Percentiles rank a stretch among this genome's conserved stretches.
Evolutionary conservation across 2,113 vertebrate species (phyloP).

Genomic region (Calonectris borealis): DNA sequence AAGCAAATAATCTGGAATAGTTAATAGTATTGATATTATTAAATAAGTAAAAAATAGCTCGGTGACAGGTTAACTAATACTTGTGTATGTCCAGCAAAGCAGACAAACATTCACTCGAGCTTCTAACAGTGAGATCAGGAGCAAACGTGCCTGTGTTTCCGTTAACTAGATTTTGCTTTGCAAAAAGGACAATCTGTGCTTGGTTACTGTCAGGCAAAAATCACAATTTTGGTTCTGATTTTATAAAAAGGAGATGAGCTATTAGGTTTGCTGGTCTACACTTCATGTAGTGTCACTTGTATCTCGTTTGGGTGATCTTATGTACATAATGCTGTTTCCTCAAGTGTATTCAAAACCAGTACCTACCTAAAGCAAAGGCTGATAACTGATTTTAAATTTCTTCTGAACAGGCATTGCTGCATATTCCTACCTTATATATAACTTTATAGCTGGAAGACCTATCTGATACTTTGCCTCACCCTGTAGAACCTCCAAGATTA

Average conservation of each 20-base stretch:
- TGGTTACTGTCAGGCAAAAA: slow-evolving; percentile 56
- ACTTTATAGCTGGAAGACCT: background rate
- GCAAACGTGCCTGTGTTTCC: slow-evolving; percentile 16
- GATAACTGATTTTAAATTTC: background rate
- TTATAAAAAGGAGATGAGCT: slow-evolving; percentile 20
- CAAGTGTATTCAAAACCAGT: background rate
- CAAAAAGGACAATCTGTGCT: slow-evolving; percentile 31
- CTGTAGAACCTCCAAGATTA: background rate
- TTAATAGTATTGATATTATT: background rate
- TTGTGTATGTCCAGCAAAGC: background rate
- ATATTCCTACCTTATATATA: background rate
- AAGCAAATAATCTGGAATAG: background rate
- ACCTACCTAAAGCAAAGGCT: background rate
- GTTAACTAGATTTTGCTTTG: slow-evolving; percentile 29
- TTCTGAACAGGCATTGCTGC: background rate
- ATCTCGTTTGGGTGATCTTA: background rate
- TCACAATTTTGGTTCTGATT: slow-evolving; percentile 1
- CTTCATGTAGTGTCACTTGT: background rate
- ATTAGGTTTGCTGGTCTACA: background rate
- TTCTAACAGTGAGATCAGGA: background rate
- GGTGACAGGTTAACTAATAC: background rate
- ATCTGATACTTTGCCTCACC: background rate
- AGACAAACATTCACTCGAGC: background rate
- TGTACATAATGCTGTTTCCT: background rate
- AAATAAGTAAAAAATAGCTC: background rate